Evolutionary conservation across 2,113 vertebrate genomes (phyloP), one percentile per base, ranked within the genome.

Genomic region (Opisthocomus hoazin): DNA sequence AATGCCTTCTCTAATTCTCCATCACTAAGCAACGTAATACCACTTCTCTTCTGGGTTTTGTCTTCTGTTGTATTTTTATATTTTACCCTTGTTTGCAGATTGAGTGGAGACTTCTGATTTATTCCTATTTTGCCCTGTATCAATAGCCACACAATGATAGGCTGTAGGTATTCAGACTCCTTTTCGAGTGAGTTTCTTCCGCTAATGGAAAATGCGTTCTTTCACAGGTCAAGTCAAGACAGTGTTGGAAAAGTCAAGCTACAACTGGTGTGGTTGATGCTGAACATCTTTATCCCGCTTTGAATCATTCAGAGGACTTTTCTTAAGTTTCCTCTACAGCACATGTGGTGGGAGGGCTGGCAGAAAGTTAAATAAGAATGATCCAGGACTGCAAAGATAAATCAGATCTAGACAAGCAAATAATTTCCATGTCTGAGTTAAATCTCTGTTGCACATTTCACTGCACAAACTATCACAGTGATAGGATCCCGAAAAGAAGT

Each of bases 381-480:
- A 69, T 45, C 65, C 8, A n/a, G 45, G 19, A 90, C 88, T 85
- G 37, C 20, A 85, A 91, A 90, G 85, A 76, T 76, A 87, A 82
- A 93, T 94, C 70, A 76, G 70, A 90, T 37, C 51, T 65, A 96
- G 81, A 70, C 29, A 91, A 66, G 61, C 43, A 95, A 92, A 77
- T 73, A 83, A 82, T 85, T 91, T 88, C 88, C 63, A 60, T 53
- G 57, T 82, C 66, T 70, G 37, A 77, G 29, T 81, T 84, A 84
- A 84, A 81, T 37, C 17, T 87, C 29, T 90, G 50, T 84, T 82
- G 18, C 51, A 43, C 5, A 0, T 82, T 96, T 94, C 57, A 48
- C 56, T 85, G 48, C 51, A 45, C 48, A 83, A 92, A 19, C 19
- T 77, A 89, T 81, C 80, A 87, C 24, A 81, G 27, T 53, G 43